phyloP scores from a whole-genome alignment of 2,888 invertebrate genomes.

The Atethmia centrago region DNA sequence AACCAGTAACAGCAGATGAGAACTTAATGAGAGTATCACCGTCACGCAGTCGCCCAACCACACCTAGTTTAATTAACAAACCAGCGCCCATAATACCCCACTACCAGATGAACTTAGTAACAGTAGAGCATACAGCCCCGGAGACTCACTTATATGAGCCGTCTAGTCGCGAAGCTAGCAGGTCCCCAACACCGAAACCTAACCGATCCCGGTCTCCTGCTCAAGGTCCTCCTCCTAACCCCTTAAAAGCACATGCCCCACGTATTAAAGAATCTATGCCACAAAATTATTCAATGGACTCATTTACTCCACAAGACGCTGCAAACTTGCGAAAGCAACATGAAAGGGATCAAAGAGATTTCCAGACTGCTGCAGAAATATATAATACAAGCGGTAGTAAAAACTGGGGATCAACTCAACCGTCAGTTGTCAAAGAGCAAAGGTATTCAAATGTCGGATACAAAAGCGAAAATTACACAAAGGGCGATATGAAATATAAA shows the following conservation, averaged over 20 bases:
- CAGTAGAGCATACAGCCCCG: constrained; percentile 92
- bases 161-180: constrained; percentile 90
- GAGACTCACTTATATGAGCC: constrained; percentile 91
- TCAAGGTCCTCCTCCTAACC: constrained; percentile 93
- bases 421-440: constrained; percentile 86
- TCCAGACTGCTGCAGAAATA: constrained; percentile 80
- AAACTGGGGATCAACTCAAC: constrained; percentile 82
- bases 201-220: constrained; percentile 92
- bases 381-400: constrained; percentile 75
- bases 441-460: constrained; percentile 87
- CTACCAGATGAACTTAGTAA: constrained; percentile 94
- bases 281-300: constrained; percentile 80
- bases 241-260: constrained; percentile 92
- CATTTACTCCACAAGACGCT: constrained; percentile 79
- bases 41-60: constrained; percentile 90
- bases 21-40: constrained; percentile 89
- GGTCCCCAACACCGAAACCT: constrained; percentile 92
- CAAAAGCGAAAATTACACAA: constrained; percentile 87
- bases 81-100: constrained; percentile 94
- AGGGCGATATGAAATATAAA: constrained; percentile 81
- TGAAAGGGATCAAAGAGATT: constrained; percentile 84
- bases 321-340: constrained; percentile 84
- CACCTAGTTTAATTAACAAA: constrained; percentile 93
- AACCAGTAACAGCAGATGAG: constrained; percentile 92
- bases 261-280: constrained; percentile 89